Conservation (phyloP, 2,113 vertebrate genomes). For the Pluvianellus socialis region DNA sequence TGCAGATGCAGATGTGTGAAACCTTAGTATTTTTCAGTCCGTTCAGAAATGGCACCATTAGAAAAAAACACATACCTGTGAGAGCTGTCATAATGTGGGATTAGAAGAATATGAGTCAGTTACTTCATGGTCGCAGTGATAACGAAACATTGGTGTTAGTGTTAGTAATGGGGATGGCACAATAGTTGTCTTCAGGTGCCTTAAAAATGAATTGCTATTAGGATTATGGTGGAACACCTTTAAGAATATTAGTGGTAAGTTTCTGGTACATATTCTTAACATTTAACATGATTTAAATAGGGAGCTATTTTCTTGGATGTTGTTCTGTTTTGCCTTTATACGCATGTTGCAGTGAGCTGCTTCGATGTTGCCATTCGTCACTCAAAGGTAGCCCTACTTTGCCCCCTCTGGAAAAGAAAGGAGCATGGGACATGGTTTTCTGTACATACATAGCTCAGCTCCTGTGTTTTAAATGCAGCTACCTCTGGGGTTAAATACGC, state of each 20-base stretch:
- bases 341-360: rapidly evolving
- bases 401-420: background rate
- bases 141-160: background rate
- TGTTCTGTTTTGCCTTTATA: background rate
- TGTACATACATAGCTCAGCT: background rate
- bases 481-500: background rate
- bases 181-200: background rate
- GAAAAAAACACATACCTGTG: background rate
- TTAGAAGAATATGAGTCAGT: background rate
- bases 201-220: background rate
- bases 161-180: background rate
- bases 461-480: background rate
- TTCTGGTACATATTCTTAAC: background rate
- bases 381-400: background rate
- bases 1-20: background rate
- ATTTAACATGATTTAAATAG: background rate
- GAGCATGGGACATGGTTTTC: background rate
- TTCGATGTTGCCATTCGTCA: background rate
- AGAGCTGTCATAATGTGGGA: background rate
- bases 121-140: background rate
- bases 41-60: background rate
- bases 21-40: background rate
- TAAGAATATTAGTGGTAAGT: background rate
- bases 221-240: background rate
- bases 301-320: background rate